These are phyloP conservation scores for Echeneis naucrates DNA, from an alignment of 2,797 vertebrate species.

Conservation along the genomic window DNA sequence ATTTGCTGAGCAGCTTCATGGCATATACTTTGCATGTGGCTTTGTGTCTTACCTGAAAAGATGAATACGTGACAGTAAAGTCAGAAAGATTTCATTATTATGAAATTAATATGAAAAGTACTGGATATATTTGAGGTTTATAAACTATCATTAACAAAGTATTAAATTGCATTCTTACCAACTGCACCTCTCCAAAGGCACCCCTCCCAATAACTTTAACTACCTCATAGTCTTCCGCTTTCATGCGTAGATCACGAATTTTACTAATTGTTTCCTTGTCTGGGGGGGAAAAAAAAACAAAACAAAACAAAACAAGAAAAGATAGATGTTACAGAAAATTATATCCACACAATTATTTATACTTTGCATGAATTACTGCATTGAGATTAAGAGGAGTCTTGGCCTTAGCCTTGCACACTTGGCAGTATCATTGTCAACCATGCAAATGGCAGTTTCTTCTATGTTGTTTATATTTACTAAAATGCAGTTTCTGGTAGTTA, in stretches of 20 bases:
- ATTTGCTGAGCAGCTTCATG: constrained; percentile 99
- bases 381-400: constrained; percentile 6
- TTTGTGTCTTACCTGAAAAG: constrained; percentile 94
- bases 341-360: background rate
- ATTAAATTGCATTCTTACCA: constrained; percentile 85
- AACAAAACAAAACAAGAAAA: constrained; percentile 22
- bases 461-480: background rate
- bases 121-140: background rate
- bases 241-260: constrained; percentile 98
- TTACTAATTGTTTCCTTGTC: constrained; percentile 99
- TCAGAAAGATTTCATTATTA: background rate
- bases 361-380: background rate
- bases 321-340: constrained; percentile 3
- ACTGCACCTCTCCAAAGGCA: constrained; percentile 97
- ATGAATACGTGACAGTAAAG: background rate
- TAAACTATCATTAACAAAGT: background rate
- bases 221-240: constrained; percentile 99
- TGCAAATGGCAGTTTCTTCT: background rate
- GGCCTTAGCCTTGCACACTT: background rate
- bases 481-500: background rate
- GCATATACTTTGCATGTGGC: constrained; percentile 95
- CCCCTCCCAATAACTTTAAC: constrained; percentile 99
- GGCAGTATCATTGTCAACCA: background rate
- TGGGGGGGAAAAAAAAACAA: constrained; percentile 66
- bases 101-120: background rate